These are phyloP conservation scores for Miniopterus natalensis DNA, from an alignment of 2,113 vertebrate species.

Conservation along the genomic window DNA sequence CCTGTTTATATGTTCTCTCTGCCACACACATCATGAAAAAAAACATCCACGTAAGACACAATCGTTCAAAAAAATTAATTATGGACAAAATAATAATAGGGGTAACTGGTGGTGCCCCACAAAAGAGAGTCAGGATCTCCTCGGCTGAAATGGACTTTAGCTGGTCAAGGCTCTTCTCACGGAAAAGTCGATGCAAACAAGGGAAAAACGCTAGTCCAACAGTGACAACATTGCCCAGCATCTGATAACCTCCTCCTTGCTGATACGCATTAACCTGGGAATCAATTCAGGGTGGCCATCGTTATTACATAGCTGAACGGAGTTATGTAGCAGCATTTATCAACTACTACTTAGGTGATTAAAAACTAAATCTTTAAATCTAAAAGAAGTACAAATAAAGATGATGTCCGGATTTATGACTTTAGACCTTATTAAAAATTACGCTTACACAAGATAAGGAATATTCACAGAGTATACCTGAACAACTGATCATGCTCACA, in stretches of 20 bases:
- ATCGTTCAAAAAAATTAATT: constrained; percentile 94
- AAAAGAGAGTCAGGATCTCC: constrained; percentile 90
- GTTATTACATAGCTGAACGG: background rate
- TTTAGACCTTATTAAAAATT: background rate
- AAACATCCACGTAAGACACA: constrained; percentile 96
- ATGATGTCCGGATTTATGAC: background rate
- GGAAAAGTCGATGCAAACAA: constrained; percentile 93
- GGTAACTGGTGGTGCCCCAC: constrained; percentile 87
- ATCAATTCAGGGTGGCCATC: constrained; percentile 61
- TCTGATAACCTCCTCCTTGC: constrained; percentile 95
- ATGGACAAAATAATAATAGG: constrained; percentile 88
- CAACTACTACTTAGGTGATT: constrained; percentile 16
- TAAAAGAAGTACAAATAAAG: constrained; percentile 55
- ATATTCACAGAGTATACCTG: background rate
- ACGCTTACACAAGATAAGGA: background rate
- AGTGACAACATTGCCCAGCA: constrained; percentile 94
- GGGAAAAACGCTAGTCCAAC: constrained; percentile 92
- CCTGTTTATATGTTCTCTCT: constrained; percentile 98
- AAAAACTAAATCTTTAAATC: background rate
- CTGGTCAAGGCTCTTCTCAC: constrained; percentile 89
- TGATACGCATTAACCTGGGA: constrained; percentile 95
- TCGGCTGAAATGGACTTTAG: constrained; percentile 87
- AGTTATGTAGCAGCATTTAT: background rate
- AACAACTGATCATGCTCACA: background rate
- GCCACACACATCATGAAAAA: constrained; percentile 99